These are phyloP conservation scores for Trachelus iudaicus DNA, from an alignment of 2,888 invertebrate genomes.

Conservation along the genomic window DNA sequence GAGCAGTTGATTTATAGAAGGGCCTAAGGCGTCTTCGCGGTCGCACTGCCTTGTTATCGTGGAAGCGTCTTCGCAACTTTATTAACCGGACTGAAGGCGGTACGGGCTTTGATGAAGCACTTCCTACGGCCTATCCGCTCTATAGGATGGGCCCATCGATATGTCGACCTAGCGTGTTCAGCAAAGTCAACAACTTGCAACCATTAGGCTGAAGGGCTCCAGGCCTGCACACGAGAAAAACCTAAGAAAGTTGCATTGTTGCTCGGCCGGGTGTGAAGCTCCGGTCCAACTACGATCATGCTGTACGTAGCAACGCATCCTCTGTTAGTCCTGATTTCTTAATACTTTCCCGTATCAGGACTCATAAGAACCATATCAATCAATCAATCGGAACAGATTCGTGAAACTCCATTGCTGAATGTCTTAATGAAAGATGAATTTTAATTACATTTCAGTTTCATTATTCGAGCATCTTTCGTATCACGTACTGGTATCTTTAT, in stretches of 20 bases:
- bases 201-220: neutral
- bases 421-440: neutral
- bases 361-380: neutral
- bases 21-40: slow-evolving; percentile 38
- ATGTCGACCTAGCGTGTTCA: slow-evolving; percentile 1
- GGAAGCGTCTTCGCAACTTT: slow-evolving; percentile 45
- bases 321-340: neutral
- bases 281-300: neutral
- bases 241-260: neutral
- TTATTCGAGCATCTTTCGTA: neutral
- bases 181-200: neutral
- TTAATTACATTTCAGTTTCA: neutral
- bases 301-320: neutral
- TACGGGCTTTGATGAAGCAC: slow-evolving; percentile 28
- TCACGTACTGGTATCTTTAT: neutral
- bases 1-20: slow-evolving; percentile 43
- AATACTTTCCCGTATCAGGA: neutral
- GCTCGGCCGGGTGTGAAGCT: neutral
- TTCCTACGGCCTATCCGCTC: slow-evolving; percentile 17
- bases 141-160: neutral
- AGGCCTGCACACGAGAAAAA: neutral
- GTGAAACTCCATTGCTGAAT: neutral
- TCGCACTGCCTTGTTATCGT: slow-evolving; percentile 45
- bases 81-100: slow-evolving; percentile 40
- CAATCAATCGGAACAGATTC: neutral